Evolutionary conservation across 2,113 vertebrate genomes (phyloP).

Genomic region (mouse (Mus musculus)): DNA sequence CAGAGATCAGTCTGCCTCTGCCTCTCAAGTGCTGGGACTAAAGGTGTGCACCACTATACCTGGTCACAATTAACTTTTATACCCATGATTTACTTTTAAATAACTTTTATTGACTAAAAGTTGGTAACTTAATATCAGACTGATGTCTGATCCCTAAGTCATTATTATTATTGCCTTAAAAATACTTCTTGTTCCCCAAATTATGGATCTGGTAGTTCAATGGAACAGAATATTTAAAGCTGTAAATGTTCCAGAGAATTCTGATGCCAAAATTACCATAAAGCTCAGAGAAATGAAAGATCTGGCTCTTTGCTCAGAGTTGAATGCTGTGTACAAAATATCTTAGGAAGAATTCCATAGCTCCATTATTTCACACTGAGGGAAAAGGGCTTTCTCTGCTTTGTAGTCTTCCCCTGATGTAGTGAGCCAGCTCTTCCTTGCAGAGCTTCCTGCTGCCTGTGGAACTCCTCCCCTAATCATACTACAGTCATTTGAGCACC

Average conservation of each 20-base stretch:
- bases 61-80: not conserved
- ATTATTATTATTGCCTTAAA: not conserved
- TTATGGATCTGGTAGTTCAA: not conserved
- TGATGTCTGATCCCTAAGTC: not conserved
- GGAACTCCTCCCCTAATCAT: not conserved
- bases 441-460: not conserved
- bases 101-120: not conserved
- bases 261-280: not conserved
- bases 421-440: not conserved
- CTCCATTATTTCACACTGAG: not conserved
- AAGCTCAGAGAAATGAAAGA: not conserved
- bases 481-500: fast-evolving
- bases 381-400: not conserved
- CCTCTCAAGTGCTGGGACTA: not conserved
- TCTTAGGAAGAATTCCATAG: not conserved
- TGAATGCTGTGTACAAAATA: not conserved
- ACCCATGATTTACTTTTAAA: not conserved
- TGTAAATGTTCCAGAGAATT: not conserved
- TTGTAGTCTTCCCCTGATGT: not conserved
- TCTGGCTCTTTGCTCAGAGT: not conserved
- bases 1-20: not conserved
- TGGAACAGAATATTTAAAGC: conserved; percentile 24
- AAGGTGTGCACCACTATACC: not conserved
- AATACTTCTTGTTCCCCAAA: conserved; percentile 8
- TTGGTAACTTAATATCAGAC: not conserved